Conservation (phyloP, 2,113 vertebrate species). For the Ciconia boyciana region DNA sequence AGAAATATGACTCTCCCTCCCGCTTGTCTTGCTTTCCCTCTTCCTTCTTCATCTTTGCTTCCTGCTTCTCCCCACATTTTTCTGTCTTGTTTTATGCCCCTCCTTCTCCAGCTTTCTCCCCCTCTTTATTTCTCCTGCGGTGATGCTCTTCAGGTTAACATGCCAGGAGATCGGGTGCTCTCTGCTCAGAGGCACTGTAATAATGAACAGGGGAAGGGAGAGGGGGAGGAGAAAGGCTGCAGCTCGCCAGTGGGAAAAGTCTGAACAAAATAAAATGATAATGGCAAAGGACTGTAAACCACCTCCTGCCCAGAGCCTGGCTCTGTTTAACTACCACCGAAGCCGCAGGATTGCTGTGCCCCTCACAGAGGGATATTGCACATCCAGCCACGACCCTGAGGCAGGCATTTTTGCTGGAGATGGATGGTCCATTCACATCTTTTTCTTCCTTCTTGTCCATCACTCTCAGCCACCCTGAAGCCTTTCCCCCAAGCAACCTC, state of each 20-base stretch:
- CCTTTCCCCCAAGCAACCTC: neutral
- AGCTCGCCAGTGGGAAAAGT: neutral
- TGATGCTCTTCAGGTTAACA: neutral
- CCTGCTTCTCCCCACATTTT: neutral
- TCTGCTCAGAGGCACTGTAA: neutral
- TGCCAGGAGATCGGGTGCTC: neutral
- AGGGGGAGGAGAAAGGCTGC: neutral
- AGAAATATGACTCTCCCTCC: neutral
- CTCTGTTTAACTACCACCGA: neutral
- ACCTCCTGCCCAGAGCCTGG: neutral
- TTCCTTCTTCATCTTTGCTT: neutral
- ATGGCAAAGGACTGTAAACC: neutral
- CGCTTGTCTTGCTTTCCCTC: neutral
- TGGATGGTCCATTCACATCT: neutral
- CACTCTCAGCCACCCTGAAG: neutral
- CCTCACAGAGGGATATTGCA: neutral
- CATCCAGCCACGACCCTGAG: neutral
- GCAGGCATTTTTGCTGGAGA: neutral
- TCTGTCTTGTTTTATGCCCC: neutral
- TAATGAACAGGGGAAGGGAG: neutral
- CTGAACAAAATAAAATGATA: neutral
- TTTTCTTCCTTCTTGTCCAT: neutral
- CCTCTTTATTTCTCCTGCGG: neutral
- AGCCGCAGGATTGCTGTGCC: neutral
- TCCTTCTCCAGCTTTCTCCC: neutral